Percentiles rank a stretch among this genome's conserved stretches.
These are phyloP conservation scores for Oxyscelio sp. DNA, from an alignment of 2,888 invertebrate genomes.

Conservation along the genomic window DNA sequence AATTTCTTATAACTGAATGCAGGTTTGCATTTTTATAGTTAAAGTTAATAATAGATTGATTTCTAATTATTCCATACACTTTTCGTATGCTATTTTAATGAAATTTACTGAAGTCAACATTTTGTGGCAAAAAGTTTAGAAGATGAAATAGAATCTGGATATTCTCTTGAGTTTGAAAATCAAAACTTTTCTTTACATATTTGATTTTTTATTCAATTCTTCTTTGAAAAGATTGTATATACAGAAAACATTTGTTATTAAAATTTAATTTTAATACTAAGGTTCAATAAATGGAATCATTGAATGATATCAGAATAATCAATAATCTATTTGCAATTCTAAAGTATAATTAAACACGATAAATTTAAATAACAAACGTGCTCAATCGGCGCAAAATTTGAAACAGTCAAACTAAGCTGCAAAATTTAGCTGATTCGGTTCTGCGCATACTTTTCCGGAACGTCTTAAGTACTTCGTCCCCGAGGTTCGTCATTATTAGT, in stretches of 20 bases:
- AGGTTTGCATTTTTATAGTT: too few relatives aligned
- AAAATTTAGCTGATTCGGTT: constrained; percentile 2
- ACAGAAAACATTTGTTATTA: constrained; percentile 24
- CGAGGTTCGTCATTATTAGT: constrained; percentile 21
- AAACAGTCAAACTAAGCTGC: background rate
- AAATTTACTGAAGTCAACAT: too few relatives aligned
- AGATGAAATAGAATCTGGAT: too few relatives aligned
- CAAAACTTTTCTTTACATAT: too few relatives aligned
- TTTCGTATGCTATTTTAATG: too few relatives aligned
- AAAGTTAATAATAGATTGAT: too few relatives aligned
- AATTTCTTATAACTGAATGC: too few relatives aligned
- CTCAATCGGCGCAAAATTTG: background rate
- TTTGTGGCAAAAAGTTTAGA: too few relatives aligned
- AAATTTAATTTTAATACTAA: constrained; percentile 23
- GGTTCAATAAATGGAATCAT: background rate
- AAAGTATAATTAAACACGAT: constrained; percentile 3
- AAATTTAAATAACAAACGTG: constrained; percentile 18
- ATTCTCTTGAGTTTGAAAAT: too few relatives aligned
- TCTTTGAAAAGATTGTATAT: too few relatives aligned
- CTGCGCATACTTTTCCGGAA: background rate
- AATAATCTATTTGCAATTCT: constrained; percentile 21
- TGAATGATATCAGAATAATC: constrained; percentile 14
- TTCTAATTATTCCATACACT: too few relatives aligned
- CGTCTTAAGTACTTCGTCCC: constrained; percentile 6
- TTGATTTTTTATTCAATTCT: too few relatives aligned